Evolutionary conservation across 1,140 invertebrate genomes (phyloP), one percentile per base, ranked within the genome.

Genomic region (Anthonomus grandis): DNA sequence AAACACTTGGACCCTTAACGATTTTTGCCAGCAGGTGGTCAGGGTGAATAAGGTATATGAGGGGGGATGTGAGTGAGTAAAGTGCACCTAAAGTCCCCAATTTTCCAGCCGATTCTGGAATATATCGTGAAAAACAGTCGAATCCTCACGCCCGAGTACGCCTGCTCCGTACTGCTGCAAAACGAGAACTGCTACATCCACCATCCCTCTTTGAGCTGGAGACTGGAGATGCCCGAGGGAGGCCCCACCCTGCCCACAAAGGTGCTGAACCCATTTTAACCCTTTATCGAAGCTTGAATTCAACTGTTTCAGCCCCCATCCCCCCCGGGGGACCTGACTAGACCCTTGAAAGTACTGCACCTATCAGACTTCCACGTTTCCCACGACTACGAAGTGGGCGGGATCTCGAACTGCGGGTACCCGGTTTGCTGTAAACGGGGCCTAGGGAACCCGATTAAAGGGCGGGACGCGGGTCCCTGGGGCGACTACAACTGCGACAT

Each of bases 331-430:
- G 13, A 34, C 1, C 31, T 2, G 10, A 12, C 31, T 12, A 34
- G 10, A 12, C 61, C 61, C 6, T 13, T 59, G 18, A 59, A 82
- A 64, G 76, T 92, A 17, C 74, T 90, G 12, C 86, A 93, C 34
- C 68, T 94, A 34, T 83, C 85, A 0, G 91, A 95, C 68, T 81
- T 90, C 37, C 91, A 95, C 70, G 81, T 88, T 44, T 90, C 93
- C 69, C 81, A 82, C 0, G 69, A 80, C 8, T 95, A 94, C 66
- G 74, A 80, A 53, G 68, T 77, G 1, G 79, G 82, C n/a, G 77
- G 83, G 0, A 81, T 86, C 27, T 81, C 87, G 2, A 66, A 79
- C 3, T 95, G 91, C 65, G 78, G 76, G 1, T 84, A 89, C 63
- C 87, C 89, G 5, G 76, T 86, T 8, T 95, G 91, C 66, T 95